Conservation (phyloP, 2,797 vertebrate species). For the Falco novaeseelandiae region DNA sequence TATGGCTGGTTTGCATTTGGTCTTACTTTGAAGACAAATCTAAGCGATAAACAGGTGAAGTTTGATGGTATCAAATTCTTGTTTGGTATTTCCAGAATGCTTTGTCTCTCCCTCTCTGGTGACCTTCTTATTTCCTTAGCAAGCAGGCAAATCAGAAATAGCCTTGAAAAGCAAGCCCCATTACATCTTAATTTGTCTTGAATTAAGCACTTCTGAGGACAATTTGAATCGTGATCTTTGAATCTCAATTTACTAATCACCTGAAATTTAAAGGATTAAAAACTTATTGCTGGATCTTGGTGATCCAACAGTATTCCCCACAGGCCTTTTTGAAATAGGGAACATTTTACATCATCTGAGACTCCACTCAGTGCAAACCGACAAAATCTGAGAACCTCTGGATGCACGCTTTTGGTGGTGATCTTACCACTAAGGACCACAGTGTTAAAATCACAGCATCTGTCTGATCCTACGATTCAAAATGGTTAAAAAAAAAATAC, state of each 20-base stretch:
- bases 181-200: background rate
- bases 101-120: background rate
- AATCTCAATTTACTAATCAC: background rate
- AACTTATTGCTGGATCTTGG: background rate
- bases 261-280: background rate
- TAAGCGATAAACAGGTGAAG: background rate
- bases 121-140: background rate
- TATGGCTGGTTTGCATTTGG: background rate
- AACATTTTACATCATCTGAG: background rate
- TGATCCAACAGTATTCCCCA: background rate
- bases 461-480: background rate
- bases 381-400: background rate
- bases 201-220: background rate
- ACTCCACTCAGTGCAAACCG: background rate
- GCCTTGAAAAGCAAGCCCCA: background rate
- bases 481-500: background rate
- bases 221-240: background rate
- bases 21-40: background rate
- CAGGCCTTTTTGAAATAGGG: background rate
- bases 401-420: background rate
- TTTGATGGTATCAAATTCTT: background rate
- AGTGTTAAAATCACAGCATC: background rate
- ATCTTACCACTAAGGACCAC: background rate
- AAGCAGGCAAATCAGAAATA: background rate
- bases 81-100: background rate